Percentiles rank a stretch among this genome's conserved stretches.
Evolutionary conservation across 2,113 vertebrate species (phyloP).

Genomic region (Poicephalus meyeri): DNA sequence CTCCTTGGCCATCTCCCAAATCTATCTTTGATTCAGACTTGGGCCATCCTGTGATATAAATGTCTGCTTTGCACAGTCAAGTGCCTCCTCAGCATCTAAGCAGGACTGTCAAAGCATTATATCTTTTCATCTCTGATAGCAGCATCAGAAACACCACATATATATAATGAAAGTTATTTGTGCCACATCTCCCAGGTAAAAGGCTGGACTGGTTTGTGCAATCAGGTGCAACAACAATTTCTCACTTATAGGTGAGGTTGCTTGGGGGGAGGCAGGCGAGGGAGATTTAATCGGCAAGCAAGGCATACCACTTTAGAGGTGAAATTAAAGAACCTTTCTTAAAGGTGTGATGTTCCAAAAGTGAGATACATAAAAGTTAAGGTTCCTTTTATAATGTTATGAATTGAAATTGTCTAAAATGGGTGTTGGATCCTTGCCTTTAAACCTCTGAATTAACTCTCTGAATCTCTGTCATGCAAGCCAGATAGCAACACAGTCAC

Average conservation of each 20-base stretch:
- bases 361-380: background rate
- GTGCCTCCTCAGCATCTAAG: constrained; percentile 3
- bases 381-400: background rate
- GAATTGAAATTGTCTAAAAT: background rate
- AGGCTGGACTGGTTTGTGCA: constrained; percentile 43
- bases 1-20: background rate
- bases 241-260: background rate
- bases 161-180: constrained; percentile 53
- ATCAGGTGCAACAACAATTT: constrained; percentile 58
- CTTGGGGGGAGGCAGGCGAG: fast-evolving
- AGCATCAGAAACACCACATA: background rate
- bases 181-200: constrained; percentile 33
- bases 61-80: background rate
- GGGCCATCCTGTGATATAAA: background rate
- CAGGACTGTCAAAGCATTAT: background rate
- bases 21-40: background rate
- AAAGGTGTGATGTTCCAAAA: background rate
- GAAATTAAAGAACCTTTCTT: constrained; percentile 38
- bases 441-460: background rate
- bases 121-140: background rate
- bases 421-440: background rate
- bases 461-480: background rate
- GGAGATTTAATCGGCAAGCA: background rate
- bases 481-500: background rate
- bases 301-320: background rate